phyloP scores from a whole-genome alignment of 2,113 vertebrate species.

The Zapornia atra region DNA sequence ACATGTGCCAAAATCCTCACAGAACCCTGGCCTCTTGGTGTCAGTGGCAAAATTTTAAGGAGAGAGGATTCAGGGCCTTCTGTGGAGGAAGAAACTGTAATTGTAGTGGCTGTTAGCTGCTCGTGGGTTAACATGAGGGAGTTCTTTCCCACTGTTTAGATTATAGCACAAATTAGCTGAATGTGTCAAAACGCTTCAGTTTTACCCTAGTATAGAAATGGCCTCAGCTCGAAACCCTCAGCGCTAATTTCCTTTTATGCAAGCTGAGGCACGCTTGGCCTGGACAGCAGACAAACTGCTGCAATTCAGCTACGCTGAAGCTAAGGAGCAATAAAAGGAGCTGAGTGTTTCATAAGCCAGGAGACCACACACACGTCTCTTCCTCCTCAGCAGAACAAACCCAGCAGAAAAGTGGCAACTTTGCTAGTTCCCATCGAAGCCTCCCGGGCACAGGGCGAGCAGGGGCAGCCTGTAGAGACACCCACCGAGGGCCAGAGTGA shows the following conservation, averaged over 20 bases:
- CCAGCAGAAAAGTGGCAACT: not conserved
- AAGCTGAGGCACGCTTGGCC: not conserved
- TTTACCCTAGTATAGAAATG: not conserved
- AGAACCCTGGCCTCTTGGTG: not conserved
- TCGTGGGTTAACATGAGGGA: not conserved
- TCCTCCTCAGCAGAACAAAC: not conserved
- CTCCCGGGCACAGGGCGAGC: not conserved
- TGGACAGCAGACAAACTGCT: not conserved
- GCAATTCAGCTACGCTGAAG: not conserved
- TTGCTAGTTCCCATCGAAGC: not conserved
- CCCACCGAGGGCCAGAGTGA: accelerated
- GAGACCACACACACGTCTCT: not conserved
- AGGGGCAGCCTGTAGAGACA: not conserved
- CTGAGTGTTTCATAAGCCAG: not conserved
- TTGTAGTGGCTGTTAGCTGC: not conserved
- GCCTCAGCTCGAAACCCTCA: not conserved
- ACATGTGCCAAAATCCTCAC: not conserved
- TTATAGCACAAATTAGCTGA: not conserved
- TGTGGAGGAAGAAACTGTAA: not conserved
- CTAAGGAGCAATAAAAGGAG: not conserved
- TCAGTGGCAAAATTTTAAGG: not conserved
- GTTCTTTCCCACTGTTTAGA: not conserved
- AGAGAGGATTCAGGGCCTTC: not conserved
- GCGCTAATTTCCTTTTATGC: conserved; percentile 3
- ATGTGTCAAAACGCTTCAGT: not conserved